Percentiles rank a stretch among this genome's conserved stretches.
phyloP scores from a whole-genome alignment of 2,888 invertebrate species.

The Agrochola litura region DNA sequence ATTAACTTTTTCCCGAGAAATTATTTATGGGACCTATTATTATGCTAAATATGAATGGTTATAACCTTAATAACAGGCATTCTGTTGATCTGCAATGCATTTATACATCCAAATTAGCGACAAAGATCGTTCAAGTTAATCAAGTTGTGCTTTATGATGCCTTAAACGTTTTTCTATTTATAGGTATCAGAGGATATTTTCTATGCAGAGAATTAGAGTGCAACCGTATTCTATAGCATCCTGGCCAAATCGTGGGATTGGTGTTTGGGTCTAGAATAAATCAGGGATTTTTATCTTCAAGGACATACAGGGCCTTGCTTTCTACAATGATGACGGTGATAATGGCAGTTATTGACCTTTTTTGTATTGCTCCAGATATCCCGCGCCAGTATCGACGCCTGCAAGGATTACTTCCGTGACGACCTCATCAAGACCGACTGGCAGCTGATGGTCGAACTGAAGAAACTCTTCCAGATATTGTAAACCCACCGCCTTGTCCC shows the following conservation, averaged over 20 bases:
- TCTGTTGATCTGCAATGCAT: conserved; percentile 10
- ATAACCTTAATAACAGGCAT: conserved; percentile 20
- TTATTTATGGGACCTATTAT: conserved; percentile 44
- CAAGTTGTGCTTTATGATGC: neutral
- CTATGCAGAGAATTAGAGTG: neutral
- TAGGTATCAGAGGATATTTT: neutral
- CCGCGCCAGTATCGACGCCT: conserved; percentile 99
- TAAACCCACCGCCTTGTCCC: conserved; percentile 85
- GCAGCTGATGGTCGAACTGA: conserved; percentile 99
- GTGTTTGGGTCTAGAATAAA: neutral
- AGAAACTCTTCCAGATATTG: conserved; percentile 98
- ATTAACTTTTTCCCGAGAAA: conserved; percentile 60
- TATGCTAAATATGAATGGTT: conserved; percentile 33
- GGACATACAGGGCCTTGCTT: neutral
- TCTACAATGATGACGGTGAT: neutral
- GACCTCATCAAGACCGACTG: conserved; percentile 99
- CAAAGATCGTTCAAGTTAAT: conserved; percentile 7
- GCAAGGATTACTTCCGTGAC: conserved; percentile 99
- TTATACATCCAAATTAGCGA: conserved; percentile 16
- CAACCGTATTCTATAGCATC: neutral
- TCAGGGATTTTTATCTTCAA: neutral
- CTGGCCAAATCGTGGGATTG: neutral
- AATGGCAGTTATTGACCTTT: conserved; percentile 1
- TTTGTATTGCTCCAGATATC: conserved; percentile 94
- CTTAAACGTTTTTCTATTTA: neutral